Evolutionary conservation across 1,140 invertebrate species (phyloP).

Genomic region (Leucophenga varia): DNA sequence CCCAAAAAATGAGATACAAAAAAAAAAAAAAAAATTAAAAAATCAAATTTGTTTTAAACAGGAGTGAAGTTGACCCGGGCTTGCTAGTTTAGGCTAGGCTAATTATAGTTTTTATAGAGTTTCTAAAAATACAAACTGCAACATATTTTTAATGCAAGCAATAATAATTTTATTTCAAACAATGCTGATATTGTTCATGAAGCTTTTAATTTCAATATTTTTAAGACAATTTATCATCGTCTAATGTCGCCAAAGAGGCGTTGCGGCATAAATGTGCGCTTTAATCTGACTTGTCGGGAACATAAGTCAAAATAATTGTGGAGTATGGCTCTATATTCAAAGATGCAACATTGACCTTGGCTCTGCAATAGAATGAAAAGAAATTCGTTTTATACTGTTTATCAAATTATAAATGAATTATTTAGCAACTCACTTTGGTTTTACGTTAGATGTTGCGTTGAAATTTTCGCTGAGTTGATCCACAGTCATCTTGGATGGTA

Average conservation of each 20-base stretch:
- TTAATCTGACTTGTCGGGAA: conserved; percentile 47
- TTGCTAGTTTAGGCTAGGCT: no score
- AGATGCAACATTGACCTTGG: conserved; percentile 34
- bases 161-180: conserved; percentile 21
- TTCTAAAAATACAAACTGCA: conserved; percentile 5
- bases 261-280: not conserved
- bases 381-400: conserved; percentile 23
- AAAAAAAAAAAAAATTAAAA: not conserved
- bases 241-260: not conserved
- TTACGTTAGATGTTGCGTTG: conserved; percentile 43
- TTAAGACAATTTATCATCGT: not conserved
- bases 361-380: conserved; percentile 25
- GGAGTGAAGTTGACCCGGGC: no score
- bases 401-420: no score
- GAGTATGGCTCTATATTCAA: conserved; percentile 55
- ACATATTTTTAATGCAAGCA: conserved; percentile 29
- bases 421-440: conserved; percentile 54
- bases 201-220: not conserved
- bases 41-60: no score
- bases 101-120: not conserved
- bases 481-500: conserved; percentile 63
- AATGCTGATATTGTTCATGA: conserved; percentile 6
- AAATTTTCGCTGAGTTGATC: conserved; percentile 62
- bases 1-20: conserved; percentile 6
- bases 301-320: conserved; percentile 58